Conservation (phyloP, 1,140 invertebrate species). For the Caenorhabditis inopinata region DNA sequence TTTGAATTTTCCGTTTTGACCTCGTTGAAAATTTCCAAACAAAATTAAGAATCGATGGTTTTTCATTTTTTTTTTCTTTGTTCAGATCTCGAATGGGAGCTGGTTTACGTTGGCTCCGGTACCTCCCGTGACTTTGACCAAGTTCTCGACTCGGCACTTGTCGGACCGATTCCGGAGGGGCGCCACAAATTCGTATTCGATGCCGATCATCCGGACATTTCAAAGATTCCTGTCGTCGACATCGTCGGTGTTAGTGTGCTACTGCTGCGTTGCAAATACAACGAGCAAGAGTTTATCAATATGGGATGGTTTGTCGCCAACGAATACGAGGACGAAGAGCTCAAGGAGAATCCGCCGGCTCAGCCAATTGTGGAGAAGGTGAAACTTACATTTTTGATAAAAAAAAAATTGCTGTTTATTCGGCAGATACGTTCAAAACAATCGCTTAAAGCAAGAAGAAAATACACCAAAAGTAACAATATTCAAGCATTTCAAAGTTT, state of each 20-base stretch:
- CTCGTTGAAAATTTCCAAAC: neutral
- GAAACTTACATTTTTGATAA: neutral
- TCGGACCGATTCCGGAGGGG: conserved; percentile 94
- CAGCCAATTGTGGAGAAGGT: conserved; percentile 89
- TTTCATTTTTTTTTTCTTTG: conserved; percentile 45
- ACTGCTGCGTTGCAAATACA: conserved; percentile 89
- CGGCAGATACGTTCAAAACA: too few relatives aligned
- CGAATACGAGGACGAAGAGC: conserved; percentile 88
- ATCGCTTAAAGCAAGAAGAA: too few relatives aligned
- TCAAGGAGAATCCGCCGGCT: conserved; percentile 88
- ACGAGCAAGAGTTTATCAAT: conserved; percentile 77
- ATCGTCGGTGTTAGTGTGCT: conserved; percentile 95
- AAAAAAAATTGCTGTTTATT: too few relatives aligned
- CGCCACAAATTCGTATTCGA: conserved; percentile 94
- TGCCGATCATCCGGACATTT: conserved; percentile 90
- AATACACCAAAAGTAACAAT: too few relatives aligned
- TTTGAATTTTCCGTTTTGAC: too few relatives aligned
- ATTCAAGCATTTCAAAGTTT: too few relatives aligned
- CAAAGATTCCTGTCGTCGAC: conserved; percentile 89
- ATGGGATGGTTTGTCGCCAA: conserved; percentile 99
- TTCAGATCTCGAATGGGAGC: conserved; percentile 95
- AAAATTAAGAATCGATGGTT: neutral
- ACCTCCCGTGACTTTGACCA: conserved; percentile 94
- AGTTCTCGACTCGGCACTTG: conserved; percentile 83
- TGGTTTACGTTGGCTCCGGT: conserved; percentile 97